These are phyloP conservation scores for Semnopithecus entellus DNA, from an alignment of 2,113 vertebrate species.

Conservation along the genomic window DNA sequence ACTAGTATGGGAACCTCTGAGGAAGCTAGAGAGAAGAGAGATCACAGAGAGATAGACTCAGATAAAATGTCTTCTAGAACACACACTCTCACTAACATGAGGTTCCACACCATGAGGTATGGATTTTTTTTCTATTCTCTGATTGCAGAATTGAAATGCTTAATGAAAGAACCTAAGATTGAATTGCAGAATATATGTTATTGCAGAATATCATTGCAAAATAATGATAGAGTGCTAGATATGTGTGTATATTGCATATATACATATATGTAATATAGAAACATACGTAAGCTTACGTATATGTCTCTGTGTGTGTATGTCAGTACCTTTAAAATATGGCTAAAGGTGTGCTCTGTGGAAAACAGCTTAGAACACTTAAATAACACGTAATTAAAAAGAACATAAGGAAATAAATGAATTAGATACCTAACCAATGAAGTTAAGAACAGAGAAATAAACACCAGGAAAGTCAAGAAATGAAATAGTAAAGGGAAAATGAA, in stretches of 20 bases:
- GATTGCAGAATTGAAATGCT: neutral
- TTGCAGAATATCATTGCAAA: neutral
- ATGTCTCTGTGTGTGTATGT: neutral
- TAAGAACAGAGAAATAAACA: neutral
- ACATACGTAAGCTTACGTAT: neutral
- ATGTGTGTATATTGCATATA: neutral
- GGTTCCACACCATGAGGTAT: neutral
- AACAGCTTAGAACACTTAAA: neutral
- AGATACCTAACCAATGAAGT: conserved; percentile 12
- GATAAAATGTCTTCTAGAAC: neutral
- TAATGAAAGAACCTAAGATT: neutral
- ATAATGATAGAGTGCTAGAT: neutral
- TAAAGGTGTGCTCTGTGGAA: neutral
- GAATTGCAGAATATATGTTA: neutral
- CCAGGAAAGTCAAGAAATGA: neutral
- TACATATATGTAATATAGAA: neutral
- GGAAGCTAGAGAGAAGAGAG: neutral
- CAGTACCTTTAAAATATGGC: neutral
- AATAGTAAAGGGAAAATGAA: neutral
- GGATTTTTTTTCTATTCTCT: neutral
- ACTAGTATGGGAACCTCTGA: neutral
- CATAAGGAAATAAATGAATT: neutral
- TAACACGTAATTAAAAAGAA: neutral
- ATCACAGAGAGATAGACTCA: neutral
- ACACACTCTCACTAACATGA: too few species aligned